Evolutionary conservation across 1,140 invertebrate species (phyloP).

Genomic region (Leptoteleia sp.): DNA sequence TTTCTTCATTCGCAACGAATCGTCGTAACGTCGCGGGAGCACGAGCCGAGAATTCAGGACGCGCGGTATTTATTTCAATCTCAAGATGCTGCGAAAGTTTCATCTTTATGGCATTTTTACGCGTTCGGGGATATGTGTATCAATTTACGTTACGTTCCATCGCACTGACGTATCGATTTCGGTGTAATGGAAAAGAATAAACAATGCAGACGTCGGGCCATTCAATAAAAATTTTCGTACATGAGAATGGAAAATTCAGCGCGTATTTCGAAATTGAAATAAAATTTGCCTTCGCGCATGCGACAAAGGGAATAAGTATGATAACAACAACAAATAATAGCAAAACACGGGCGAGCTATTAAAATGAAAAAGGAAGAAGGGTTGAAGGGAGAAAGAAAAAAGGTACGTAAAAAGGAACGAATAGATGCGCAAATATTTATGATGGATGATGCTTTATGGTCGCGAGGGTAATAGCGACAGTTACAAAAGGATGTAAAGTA

Average conservation of each 20-base stretch:
- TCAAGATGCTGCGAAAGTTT: slow-evolving; percentile 45
- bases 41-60: slow-evolving; percentile 35
- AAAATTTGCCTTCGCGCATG: no score
- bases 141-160: slow-evolving; percentile 26
- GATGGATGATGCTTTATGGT: slow-evolving; percentile 11
- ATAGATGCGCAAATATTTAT: slow-evolving; percentile 12
- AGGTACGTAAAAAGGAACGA: background rate
- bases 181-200: slow-evolving; percentile 35
- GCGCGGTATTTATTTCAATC: slow-evolving; percentile 55
- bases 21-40: slow-evolving; percentile 33
- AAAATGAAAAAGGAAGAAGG: slow-evolving; percentile 2
- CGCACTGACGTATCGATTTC: slow-evolving; percentile 32
- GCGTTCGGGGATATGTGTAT: slow-evolving; percentile 22
- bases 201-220: slow-evolving; percentile 14
- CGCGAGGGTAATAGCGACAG: slow-evolving; percentile 17
- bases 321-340: no score
- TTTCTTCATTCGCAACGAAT: slow-evolving; percentile 57
- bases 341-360: no score
- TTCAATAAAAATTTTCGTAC: slow-evolving; percentile 15
- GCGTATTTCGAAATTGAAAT: slow-evolving; percentile 14
- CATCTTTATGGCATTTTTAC: slow-evolving; percentile 54
- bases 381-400: background rate
- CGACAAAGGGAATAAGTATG: no score
- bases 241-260: slow-evolving; percentile 21
- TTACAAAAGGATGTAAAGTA: slow-evolving; percentile 51